Conservation (phyloP, 2,888 invertebrate species). For the Molanna angustata region DNA sequence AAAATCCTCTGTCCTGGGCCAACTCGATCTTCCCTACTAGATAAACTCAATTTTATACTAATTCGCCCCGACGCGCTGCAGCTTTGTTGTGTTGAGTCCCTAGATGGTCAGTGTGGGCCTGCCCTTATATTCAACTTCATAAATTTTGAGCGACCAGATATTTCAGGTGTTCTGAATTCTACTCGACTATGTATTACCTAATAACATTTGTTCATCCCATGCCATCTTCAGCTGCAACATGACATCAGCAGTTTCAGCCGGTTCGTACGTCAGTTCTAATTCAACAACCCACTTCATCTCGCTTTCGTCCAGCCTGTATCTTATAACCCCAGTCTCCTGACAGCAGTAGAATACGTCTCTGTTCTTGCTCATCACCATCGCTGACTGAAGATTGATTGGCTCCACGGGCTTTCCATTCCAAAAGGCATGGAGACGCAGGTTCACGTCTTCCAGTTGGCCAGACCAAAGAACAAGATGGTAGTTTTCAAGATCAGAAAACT, state of each 20-base stretch:
- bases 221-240: conserved; percentile 82
- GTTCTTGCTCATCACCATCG: conserved; percentile 65
- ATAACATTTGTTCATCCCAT: conserved; percentile 73
- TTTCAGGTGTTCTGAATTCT: too few species aligned
- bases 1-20: too few species aligned
- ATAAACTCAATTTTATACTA: too few species aligned
- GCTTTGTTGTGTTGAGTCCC: too few species aligned
- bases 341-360: conserved; percentile 70
- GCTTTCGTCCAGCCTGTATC: conserved; percentile 41
- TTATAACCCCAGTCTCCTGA: conserved; percentile 39
- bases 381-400: conserved; percentile 62
- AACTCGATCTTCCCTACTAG: too few species aligned
- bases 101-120: too few species aligned
- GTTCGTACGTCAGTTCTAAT: conserved; percentile 60
- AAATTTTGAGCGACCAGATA: too few species aligned
- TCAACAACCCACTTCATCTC: conserved; percentile 61
- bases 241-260: conserved; percentile 71
- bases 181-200: conserved; percentile 68
- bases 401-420: conserved; percentile 53
- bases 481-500: conserved; percentile 65
- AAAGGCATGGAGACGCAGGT: conserved; percentile 64
- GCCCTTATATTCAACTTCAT: too few species aligned
- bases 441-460: conserved; percentile 73
- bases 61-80: too few species aligned
- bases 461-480: conserved; percentile 79